Evolutionary conservation across 2,888 invertebrate genomes (phyloP).

Genomic region (Oscheius myriophilus): DNA sequence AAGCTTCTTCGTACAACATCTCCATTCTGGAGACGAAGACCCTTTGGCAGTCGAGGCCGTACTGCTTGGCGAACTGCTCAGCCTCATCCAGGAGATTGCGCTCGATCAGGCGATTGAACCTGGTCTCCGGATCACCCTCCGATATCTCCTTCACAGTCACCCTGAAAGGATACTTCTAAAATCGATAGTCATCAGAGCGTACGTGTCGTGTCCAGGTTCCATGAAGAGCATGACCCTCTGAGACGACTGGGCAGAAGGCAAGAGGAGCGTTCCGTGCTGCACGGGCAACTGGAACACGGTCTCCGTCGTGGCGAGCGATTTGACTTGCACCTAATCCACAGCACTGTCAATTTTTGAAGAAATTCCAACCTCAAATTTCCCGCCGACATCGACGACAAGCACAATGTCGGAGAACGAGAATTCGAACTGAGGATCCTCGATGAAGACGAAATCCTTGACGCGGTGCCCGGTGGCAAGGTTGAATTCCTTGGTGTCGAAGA

Average conservation of each 20-base stretch:
- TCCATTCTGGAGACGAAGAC: constrained; percentile 25
- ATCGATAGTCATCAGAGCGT: neutral
- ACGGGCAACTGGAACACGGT: constrained; percentile 5
- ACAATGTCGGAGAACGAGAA: constrained; percentile 21
- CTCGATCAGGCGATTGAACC: constrained; percentile 20
- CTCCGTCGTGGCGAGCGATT: neutral
- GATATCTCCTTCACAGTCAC: constrained; percentile 17
- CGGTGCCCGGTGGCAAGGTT: neutral
- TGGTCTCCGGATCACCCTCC: constrained; percentile 23
- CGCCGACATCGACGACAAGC: neutral
- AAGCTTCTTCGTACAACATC: constrained; percentile 1
- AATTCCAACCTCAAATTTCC: neutral
- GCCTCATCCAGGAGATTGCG: constrained; percentile 49
- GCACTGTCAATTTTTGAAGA: no score
- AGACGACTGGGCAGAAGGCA: neutral
- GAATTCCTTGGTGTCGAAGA: no score
- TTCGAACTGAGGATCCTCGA: constrained; percentile 16
- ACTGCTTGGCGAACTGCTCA: constrained; percentile 46
- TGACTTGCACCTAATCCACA: constrained; percentile 20
- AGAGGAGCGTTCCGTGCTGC: constrained; percentile 4
- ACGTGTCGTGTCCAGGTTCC: constrained; percentile 4
- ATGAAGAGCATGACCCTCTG: constrained; percentile 26
- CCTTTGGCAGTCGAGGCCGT: constrained; percentile 39
- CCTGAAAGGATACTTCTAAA: neutral
- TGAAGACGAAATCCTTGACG: constrained; percentile 17